Evolutionary conservation across 2,113 vertebrate species (phyloP), one percentile per base, ranked within the genome.

Genomic region (Tetrao urogallus): DNA sequence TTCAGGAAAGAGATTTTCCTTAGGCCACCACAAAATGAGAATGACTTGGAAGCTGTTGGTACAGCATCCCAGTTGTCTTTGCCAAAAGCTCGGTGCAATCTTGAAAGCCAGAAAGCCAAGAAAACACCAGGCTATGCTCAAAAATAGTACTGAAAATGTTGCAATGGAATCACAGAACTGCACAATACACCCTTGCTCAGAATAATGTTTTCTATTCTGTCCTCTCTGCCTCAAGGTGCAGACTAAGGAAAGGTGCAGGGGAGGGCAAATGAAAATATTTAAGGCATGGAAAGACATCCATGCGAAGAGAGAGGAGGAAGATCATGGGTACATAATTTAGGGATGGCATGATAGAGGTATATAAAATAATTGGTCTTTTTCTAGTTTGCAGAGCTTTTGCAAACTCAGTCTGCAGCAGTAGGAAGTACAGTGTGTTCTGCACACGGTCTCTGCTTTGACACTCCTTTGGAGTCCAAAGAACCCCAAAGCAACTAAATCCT

Each of bases 181-280:
- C n/a, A 74, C 71, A 91, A 94, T 93, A 93, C 82, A 94, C 61
- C 89, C 92, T 93, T 91, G 88, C 57, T 61, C n/a, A 9, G 93
- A 94, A 94, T 60, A 88, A 91, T 38, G 24, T 86, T 89, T 78
- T 81, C 82, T 79, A 36, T 78, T 92, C 89, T 1, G 0, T 75
- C 90, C 85, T 93, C 79, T 36, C n/a, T 64, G 72, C 61, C 72
- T 93, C 8, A 0, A 88, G 92, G 80, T 38, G 79, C 85, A 95
- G 89, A 78, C 79, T 75, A 1, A 0, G 79, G 58, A 97, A 88
- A 94, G 82, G 94, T 91, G 94, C 34, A 90, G 20, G 36, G 48
- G 94, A 92, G 94, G 89, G 93, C 96, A 97, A 36, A 92, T 79
- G 82, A 94, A 94, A 94, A 95, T 28, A 97, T 94, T 97, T 92